phyloP scores from a whole-genome alignment of 2,113 vertebrate species.

The Coracopsis vasa region DNA sequence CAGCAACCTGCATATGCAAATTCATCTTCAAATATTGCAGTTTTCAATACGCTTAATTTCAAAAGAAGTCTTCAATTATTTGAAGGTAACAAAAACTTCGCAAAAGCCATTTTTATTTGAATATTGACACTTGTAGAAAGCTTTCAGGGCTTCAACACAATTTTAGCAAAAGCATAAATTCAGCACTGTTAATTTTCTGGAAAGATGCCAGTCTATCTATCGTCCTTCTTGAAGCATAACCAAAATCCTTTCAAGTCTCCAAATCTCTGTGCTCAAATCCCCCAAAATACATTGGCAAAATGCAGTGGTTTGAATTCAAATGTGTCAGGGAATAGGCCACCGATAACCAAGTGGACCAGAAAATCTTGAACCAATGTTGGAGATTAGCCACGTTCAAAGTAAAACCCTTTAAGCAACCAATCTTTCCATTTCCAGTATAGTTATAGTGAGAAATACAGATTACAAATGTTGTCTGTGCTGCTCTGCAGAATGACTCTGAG shows the following conservation, averaged over 20 bases:
- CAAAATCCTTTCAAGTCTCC: not conserved
- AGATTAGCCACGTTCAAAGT: conserved; percentile 20
- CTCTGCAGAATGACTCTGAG: conserved; percentile 23
- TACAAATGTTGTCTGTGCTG: not conserved
- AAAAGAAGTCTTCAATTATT: conserved; percentile 46
- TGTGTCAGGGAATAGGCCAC: not conserved
- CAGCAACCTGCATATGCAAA: not conserved
- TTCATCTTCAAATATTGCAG: not conserved
- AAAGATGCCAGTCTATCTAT: not conserved
- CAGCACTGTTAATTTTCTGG: not conserved
- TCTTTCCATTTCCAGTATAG: not conserved
- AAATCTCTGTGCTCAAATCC: not conserved
- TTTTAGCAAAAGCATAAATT: conserved; percentile 59
- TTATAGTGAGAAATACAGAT: not conserved
- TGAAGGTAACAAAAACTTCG: conserved; percentile 65
- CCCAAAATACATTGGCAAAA: not conserved
- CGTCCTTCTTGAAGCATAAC: conserved; percentile 19
- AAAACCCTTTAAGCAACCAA: conserved; percentile 30
- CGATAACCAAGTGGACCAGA: not conserved
- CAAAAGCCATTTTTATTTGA: conserved; percentile 39
- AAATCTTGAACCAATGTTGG: conserved; percentile 8
- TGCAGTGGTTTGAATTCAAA: not conserved
- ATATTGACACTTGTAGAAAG: not conserved
- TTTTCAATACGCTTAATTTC: not conserved
- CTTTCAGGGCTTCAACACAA: not conserved